phyloP scores from a whole-genome alignment of 2,797 vertebrate species.

The Macropus fuliginosus region DNA sequence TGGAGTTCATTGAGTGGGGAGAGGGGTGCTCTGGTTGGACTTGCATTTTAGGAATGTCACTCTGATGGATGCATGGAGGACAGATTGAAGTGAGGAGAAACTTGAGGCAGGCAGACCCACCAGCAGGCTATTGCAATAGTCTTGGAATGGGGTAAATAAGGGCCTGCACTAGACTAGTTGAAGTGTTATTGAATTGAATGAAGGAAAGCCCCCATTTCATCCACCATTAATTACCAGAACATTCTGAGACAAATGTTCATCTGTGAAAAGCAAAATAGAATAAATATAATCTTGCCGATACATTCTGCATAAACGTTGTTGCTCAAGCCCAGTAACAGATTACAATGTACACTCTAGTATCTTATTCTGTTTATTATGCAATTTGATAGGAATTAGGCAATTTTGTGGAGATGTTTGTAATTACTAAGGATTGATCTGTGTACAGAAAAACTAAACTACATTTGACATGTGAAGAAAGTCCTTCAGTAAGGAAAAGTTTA shows the following conservation, averaged over 20 bases:
- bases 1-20: not conserved
- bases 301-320: constrained; percentile 59
- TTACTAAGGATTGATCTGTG: constrained; percentile 37
- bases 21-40: not conserved
- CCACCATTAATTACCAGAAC: accelerated
- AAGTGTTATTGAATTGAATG: not conserved
- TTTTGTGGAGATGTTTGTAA: constrained; percentile 69
- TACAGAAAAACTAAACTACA: not conserved
- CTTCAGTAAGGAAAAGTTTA: not conserved
- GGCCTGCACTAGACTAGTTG: not conserved
- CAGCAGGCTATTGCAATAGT: not conserved
- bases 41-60: not conserved
- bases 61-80: not conserved
- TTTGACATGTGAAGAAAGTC: not conserved
- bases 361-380: not conserved
- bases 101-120: not conserved
- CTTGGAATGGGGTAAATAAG: not conserved
- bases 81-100: not conserved
- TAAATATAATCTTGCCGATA: constrained; percentile 21
- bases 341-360: constrained; percentile 38
- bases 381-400: constrained; percentile 72
- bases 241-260: not conserved
- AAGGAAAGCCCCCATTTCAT: not conserved
- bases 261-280: not conserved
- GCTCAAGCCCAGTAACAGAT: constrained; percentile 63